Conservation (phyloP, 30 jellyfish, hydroid and myxozoan species). For the Aurelia coerulea region DNA sequence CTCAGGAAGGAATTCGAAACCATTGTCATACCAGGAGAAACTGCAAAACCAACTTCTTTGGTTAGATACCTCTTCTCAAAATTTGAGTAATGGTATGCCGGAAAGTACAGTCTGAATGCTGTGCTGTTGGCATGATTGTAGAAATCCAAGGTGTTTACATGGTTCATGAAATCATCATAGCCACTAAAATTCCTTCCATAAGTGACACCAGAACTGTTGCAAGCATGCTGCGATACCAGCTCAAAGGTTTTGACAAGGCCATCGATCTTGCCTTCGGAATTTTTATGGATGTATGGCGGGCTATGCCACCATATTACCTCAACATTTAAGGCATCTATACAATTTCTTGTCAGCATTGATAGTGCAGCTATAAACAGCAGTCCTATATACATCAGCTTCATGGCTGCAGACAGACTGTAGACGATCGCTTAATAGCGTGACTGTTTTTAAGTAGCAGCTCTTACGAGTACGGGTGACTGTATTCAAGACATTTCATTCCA, state of each 20-base stretch:
- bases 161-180: constrained; percentile 15
- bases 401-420: too few relatives aligned
- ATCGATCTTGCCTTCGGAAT: neutral
- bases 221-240: neutral
- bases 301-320: constrained; percentile 50
- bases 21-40: constrained; percentile 59
- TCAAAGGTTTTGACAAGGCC: neutral
- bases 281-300: constrained; percentile 41
- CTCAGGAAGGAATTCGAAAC: constrained; percentile 29
- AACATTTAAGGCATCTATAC: constrained; percentile 6
- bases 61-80: neutral
- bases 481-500: too few relatives aligned
- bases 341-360: neutral
- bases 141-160: neutral
- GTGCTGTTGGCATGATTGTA: neutral
- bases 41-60: constrained; percentile 30
- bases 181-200: neutral
- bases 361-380: constrained; percentile 1
- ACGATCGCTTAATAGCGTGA: too few relatives aligned
- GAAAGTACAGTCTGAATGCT: constrained; percentile 22
- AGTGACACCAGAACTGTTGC: neutral
- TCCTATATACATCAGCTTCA: neutral
- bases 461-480: too few relatives aligned
- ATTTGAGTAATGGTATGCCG: constrained; percentile 34
- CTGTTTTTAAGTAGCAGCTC: too few relatives aligned